phyloP scores from a whole-genome alignment of 2,113 vertebrate genomes.

The Tetraodon nigroviridis region DNA sequence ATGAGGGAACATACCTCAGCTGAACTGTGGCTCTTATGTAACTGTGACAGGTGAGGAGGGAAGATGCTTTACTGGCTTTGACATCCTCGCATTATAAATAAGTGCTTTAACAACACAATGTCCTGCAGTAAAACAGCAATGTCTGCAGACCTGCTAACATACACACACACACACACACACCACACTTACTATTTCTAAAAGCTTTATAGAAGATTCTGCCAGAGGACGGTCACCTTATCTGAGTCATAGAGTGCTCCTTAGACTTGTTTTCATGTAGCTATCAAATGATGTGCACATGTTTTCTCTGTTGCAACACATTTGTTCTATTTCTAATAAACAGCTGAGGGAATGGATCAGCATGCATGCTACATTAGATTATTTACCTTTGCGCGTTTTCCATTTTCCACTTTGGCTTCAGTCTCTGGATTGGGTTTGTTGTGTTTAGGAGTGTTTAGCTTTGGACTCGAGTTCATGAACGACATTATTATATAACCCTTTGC shows the following conservation, averaged over 20 bases:
- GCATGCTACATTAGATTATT: neutral
- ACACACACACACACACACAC: constrained; percentile 3
- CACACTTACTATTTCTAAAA: neutral
- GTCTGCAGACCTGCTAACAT: no score
- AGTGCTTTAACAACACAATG: constrained; percentile 13
- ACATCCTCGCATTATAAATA: constrained; percentile 37
- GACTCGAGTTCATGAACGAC: no score
- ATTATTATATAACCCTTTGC: no score
- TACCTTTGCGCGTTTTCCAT: neutral
- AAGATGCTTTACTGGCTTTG: neutral
- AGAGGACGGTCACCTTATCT: no score
- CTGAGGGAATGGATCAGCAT: neutral
- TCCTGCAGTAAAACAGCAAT: constrained; percentile 15
- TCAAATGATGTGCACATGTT: neutral
- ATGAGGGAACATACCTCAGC: neutral
- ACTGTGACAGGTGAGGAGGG: constrained; percentile 27
- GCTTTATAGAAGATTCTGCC: no score
- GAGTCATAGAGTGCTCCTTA: no score
- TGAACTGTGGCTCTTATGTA: constrained; percentile 17
- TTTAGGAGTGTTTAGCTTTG: no score
- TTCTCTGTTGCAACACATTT: constrained; percentile 7
- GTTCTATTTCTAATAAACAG: neutral
- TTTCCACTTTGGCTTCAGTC: no score
- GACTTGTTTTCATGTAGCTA: neutral
- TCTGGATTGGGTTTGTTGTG: no score